A percentile compares a stretch with the other conserved stretches of the same genome.
Evolutionary conservation across 2,797 vertebrate species (phyloP).

Genomic region (Centroberyx gerrardi): DNA sequence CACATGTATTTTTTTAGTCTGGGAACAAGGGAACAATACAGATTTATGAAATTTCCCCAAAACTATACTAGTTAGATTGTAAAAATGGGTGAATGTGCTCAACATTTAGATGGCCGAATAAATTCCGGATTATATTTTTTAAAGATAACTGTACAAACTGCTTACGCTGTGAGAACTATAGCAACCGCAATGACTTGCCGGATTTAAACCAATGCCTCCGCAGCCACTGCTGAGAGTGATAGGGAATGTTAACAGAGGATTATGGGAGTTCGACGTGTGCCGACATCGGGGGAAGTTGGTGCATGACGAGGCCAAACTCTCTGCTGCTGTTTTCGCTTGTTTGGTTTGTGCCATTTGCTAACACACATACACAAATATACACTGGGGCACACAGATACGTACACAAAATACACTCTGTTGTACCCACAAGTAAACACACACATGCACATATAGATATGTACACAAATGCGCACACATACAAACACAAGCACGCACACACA

Average conservation of each 20-base stretch:
- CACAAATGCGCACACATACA: background rate
- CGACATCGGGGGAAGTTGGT: constrained; percentile 43
- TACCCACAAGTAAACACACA: constrained; percentile 9
- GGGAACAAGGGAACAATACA: too few species aligned
- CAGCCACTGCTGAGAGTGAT: constrained; percentile 38
- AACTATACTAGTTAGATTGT: too few species aligned
- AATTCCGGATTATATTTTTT: background rate
- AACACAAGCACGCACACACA: too few species aligned
- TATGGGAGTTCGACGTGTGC: constrained; percentile 47
- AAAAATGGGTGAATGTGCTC: too few species aligned
- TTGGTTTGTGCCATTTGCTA: constrained; percentile 45
- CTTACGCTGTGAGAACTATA: constrained; percentile 2
- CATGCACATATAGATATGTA: background rate
- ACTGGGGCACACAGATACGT: background rate
- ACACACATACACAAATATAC: constrained; percentile 25
- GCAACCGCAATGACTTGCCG: constrained; percentile 6
- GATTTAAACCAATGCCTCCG: constrained; percentile 27
- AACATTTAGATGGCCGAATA: constrained; percentile 2
- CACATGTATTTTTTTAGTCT: too few species aligned
- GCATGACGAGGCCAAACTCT: constrained; percentile 48
- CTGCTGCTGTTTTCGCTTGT: constrained; percentile 21
- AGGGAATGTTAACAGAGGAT: constrained; percentile 58
- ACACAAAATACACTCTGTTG: constrained; percentile 15
- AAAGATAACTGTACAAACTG: constrained; percentile 17
- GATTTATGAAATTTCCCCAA: too few species aligned